Evolutionary conservation across 2,797 vertebrate genomes (phyloP).

Genomic region (Onychomys leucogaster): DNA sequence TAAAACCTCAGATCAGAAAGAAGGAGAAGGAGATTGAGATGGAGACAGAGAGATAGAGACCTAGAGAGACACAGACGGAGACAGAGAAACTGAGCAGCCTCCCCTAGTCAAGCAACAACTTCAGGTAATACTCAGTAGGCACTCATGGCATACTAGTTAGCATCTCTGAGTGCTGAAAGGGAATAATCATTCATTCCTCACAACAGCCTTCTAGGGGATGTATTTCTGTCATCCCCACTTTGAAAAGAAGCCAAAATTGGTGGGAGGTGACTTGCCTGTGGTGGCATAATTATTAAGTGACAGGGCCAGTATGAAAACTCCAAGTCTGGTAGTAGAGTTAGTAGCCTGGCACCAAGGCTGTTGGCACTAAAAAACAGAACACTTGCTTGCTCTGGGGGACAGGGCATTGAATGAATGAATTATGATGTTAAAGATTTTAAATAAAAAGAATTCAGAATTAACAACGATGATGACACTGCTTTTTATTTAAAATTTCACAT

Average conservation of each 20-base stretch:
- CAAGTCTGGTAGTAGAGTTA: neutral
- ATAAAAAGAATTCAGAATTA: constrained; percentile 10
- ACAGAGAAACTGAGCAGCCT: neutral
- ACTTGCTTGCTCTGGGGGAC: neutral
- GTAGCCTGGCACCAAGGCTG: neutral
- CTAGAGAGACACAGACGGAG: neutral
- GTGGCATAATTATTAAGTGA: neutral
- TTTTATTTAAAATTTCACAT: neutral
- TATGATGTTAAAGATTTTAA: constrained; percentile 28
- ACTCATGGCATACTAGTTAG: neutral
- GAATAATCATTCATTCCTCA: neutral
- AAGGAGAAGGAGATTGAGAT: no score
- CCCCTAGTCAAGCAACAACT: neutral
- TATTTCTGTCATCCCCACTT: neutral
- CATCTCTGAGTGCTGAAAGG: neutral
- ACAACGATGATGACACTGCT: neutral
- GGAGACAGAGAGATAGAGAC: neutral
- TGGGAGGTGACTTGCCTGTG: neutral
- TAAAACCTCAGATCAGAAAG: neutral
- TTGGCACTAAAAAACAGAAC: neutral
- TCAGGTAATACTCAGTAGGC: neutral
- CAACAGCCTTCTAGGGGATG: neutral
- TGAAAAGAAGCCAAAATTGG: neutral
- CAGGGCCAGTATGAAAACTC: neutral
- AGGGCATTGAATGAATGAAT: neutral